Conservation (phyloP, 2,888 invertebrate genomes). For the Rhabditoides inermis region DNA sequence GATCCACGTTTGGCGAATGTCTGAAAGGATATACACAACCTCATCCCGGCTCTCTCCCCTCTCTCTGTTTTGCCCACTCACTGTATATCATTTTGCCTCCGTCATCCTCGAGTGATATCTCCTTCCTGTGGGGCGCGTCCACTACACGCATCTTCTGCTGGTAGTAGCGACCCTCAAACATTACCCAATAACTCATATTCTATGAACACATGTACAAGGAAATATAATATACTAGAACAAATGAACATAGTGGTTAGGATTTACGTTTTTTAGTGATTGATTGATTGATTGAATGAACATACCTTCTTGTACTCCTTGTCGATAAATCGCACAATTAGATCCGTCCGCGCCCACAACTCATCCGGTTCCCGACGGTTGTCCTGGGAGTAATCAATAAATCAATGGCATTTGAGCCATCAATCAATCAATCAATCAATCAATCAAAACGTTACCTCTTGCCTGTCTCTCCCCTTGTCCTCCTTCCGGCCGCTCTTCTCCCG, state of each 20-base stretch:
- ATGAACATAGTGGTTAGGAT: too few species aligned
- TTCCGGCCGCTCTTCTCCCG: not conserved
- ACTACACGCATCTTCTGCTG: constrained; percentile 30
- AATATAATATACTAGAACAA: too few species aligned
- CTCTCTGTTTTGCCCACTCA: constrained; percentile 3
- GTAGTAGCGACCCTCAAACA: constrained; percentile 18
- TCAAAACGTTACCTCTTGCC: too few species aligned
- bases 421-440: too few species aligned
- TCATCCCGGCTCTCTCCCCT: not conserved
- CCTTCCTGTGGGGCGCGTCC: constrained; percentile 26
- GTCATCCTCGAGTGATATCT: constrained; percentile 31
- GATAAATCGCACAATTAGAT: constrained; percentile 27
- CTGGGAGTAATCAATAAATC: too few species aligned
- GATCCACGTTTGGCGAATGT: constrained; percentile 24
- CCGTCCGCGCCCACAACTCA: constrained; percentile 26
- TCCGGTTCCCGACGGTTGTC: not conserved
- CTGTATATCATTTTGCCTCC: constrained; percentile 18
- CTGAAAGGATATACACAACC: constrained; percentile 12
- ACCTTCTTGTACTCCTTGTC: constrained; percentile 21
- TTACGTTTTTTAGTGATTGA: too few species aligned
- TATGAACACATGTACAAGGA: too few species aligned
- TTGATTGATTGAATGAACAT: too few species aligned
- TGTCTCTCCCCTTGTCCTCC: constrained; percentile 1
- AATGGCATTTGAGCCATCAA: too few species aligned
- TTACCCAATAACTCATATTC: too few species aligned